These are phyloP conservation scores for Caligus rogercresseyi DNA, from an alignment of 1,140 invertebrate genomes.

Conservation along the genomic window DNA sequence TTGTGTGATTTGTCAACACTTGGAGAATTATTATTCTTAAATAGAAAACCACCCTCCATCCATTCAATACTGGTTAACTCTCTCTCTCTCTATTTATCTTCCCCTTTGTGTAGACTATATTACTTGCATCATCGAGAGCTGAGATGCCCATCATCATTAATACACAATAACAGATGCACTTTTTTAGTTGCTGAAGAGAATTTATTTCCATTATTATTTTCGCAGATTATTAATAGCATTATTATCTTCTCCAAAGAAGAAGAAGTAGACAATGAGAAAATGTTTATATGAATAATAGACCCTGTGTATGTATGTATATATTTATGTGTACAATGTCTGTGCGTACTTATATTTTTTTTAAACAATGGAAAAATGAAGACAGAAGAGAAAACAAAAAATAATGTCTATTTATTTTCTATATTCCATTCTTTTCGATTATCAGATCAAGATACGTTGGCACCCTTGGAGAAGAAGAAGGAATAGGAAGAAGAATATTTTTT, in stretches of 20 bases:
- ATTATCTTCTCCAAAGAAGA: background rate
- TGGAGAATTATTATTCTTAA: too few relatives aligned
- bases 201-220: too few relatives aligned
- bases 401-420: background rate
- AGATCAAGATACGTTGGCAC: background rate
- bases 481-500: background rate
- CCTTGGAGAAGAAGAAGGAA: background rate
- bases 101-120: too few relatives aligned
- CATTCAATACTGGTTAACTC: too few relatives aligned
- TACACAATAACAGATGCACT: too few relatives aligned
- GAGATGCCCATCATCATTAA: too few relatives aligned
- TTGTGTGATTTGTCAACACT: too few relatives aligned
- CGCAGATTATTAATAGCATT: background rate
- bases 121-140: too few relatives aligned
- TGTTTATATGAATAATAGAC: background rate
- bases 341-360: constrained; percentile 1
- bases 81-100: too few relatives aligned
- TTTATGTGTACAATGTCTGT: background rate
- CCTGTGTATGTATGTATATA: too few relatives aligned
- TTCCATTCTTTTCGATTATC: background rate
- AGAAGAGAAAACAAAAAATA: background rate
- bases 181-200: too few relatives aligned
- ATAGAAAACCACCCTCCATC: too few relatives aligned
- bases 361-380: background rate
- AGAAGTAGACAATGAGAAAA: background rate